Conservation (phyloP, 2,888 invertebrate species). For the Heliconius ismenius region DNA sequence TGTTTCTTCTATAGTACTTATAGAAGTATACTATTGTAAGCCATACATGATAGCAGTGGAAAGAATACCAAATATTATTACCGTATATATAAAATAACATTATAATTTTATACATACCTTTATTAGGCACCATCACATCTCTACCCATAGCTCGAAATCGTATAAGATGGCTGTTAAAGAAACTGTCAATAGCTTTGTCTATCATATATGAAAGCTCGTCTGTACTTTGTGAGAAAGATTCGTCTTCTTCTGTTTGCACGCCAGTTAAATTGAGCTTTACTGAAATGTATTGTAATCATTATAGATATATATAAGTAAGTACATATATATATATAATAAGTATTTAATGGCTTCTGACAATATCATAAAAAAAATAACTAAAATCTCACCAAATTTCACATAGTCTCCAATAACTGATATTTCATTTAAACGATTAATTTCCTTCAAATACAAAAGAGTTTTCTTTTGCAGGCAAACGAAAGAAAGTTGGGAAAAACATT, state of each 20-base stretch:
- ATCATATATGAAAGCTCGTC: constrained; percentile 70
- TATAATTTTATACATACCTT: constrained; percentile 58
- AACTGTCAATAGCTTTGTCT: constrained; percentile 78
- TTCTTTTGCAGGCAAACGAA: constrained; percentile 82
- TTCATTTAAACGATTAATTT: constrained; percentile 77
- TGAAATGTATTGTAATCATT: constrained; percentile 47
- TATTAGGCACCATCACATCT: constrained; percentile 61
- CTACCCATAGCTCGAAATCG: constrained; percentile 65
- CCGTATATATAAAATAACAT: not conserved
- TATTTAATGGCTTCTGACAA: too few relatives aligned
- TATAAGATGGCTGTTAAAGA: constrained; percentile 82
- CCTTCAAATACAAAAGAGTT: constrained; percentile 80
- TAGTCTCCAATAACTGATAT: constrained; percentile 80
- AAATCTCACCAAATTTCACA: constrained; percentile 76
- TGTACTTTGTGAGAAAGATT: constrained; percentile 46
- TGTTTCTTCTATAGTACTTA: too few relatives aligned
- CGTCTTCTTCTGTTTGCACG: constrained; percentile 44
- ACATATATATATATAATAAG: too few relatives aligned
- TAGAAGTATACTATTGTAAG: too few relatives aligned
- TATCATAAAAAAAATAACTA: not conserved
- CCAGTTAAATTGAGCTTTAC: constrained; percentile 60
- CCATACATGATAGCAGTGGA: too few relatives aligned
- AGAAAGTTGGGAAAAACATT: constrained; percentile 81
- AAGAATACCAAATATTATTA: too few relatives aligned
- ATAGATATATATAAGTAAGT: not conserved